Conservation (phyloP, 2,797 vertebrate species). For the Cynopterus sphinx region DNA sequence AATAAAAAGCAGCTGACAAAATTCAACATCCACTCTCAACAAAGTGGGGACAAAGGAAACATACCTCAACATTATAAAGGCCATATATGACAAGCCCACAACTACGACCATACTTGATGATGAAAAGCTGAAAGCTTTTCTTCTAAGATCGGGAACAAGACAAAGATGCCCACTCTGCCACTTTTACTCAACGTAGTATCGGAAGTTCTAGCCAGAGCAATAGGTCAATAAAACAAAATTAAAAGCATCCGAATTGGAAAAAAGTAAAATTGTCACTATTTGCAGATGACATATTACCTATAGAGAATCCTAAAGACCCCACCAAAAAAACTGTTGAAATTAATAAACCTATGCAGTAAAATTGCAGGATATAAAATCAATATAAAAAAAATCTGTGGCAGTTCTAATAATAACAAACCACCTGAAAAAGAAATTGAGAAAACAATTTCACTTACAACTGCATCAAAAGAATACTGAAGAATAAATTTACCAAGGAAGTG, state of each 20-base stretch:
- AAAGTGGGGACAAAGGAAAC: not conserved
- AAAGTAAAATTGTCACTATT: not conserved
- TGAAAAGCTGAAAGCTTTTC: not conserved
- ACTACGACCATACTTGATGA: not conserved
- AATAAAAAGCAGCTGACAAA: not conserved
- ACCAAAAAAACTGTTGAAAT: not conserved
- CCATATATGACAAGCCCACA: not conserved
- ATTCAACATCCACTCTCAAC: not conserved
- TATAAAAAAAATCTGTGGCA: not conserved
- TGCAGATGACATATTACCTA: not conserved
- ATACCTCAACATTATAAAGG: not conserved
- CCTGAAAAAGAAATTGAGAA: not conserved
- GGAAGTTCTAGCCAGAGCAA: not conserved
- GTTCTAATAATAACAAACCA: not conserved
- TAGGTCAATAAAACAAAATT: no score
- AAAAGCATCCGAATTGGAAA: not conserved
- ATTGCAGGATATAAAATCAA: not conserved
- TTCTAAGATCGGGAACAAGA: not conserved
- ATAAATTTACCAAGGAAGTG: not conserved
- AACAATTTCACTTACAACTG: not conserved
- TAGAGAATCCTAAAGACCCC: not conserved
- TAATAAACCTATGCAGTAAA: not conserved
- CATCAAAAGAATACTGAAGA: not conserved
- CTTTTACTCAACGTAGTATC: not conserved
- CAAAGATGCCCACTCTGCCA: not conserved